A percentile compares a stretch with the other conserved stretches of the same genome.
Evolutionary conservation across 2,888 invertebrate species (phyloP).

Genomic region (Achlya flavicornis): DNA sequence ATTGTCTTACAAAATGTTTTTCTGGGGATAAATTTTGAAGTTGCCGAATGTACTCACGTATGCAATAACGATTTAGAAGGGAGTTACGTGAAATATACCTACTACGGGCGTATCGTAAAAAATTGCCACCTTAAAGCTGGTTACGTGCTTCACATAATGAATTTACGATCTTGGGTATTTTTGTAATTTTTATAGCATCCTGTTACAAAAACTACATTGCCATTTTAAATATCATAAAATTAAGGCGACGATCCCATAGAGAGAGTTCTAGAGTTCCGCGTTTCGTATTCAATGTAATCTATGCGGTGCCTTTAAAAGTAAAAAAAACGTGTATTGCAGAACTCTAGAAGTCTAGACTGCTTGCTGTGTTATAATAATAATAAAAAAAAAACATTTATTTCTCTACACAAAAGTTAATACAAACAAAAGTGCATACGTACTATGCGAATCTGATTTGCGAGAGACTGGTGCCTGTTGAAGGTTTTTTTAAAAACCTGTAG

Average conservation of each 20-base stretch:
- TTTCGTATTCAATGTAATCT: no score
- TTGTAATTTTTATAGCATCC: neutral
- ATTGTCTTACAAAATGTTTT: conserved; percentile 64
- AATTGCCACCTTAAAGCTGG: conserved; percentile 17
- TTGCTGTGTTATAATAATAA: no score
- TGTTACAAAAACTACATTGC: neutral
- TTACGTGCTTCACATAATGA: conserved; percentile 16
- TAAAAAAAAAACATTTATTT: no score
- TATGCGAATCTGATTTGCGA: no score
- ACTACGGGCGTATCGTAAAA: conserved; percentile 37
- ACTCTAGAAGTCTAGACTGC: no score
- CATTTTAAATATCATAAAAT: neutral
- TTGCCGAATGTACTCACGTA: conserved; percentile 62
- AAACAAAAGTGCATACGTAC: no score
- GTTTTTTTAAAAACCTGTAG: no score
- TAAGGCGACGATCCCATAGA: neutral
- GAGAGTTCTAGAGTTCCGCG: no score
- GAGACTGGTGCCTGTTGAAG: no score
- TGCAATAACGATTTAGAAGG: conserved; percentile 68
- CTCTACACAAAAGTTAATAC: no score
- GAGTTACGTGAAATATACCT: conserved; percentile 58
- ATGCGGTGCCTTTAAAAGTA: no score
- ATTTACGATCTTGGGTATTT: neutral
- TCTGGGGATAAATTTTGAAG: conserved; percentile 58
- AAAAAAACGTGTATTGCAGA: no score